Evolutionary conservation across 2,888 invertebrate genomes (phyloP), one percentile per base, ranked within the genome.

Genomic region (Hermaeophaga mercurialis): DNA sequence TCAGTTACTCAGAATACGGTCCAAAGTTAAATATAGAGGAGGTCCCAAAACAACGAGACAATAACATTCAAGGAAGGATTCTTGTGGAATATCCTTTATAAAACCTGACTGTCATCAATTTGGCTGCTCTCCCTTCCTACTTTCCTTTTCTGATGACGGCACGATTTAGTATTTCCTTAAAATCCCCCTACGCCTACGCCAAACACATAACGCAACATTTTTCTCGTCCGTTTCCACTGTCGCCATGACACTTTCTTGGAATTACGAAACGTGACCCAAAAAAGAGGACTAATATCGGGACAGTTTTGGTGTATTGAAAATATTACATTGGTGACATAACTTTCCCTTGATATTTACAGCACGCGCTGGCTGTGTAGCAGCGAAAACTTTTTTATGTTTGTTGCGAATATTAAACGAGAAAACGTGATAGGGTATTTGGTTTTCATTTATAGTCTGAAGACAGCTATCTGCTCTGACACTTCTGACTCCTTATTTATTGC

Each of bases 251-350:
- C 44, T 55, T 55, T 24, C 44, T 55, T 38, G 44, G 49, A 55
- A 49, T 55, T 55, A 55, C 49, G 55, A 49, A 49, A 55, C 49
- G 44, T 55, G 55, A 49, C 55, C 55, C 36, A 36, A 54, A 33
- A 55, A 54, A 22, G 48, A 48, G 41, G 43, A 48, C 49, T 49
- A 36, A 55, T 55, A 49, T 55, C 33, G 47, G 44, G 55, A 28
- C 49, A 49, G 48, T 38, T 49, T 18, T 38, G 44, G 43, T 49
- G 48, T 34, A 49, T 55, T 55, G 49, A 28, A 49, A 43, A 38
- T 55, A 55, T 48, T 49, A 55, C 55, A 34, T 48, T 55, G 55
- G 52, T 33, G 52, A 52, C 52, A 52, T 52, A 52, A 52, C 52
- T 52, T 52, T 52, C 34, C 52, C 52, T 52, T 52, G 52, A 52